Base-by-base conservation (phyloP, 1,140 invertebrate genomes). In the Bicyclus anynana region DNA sequence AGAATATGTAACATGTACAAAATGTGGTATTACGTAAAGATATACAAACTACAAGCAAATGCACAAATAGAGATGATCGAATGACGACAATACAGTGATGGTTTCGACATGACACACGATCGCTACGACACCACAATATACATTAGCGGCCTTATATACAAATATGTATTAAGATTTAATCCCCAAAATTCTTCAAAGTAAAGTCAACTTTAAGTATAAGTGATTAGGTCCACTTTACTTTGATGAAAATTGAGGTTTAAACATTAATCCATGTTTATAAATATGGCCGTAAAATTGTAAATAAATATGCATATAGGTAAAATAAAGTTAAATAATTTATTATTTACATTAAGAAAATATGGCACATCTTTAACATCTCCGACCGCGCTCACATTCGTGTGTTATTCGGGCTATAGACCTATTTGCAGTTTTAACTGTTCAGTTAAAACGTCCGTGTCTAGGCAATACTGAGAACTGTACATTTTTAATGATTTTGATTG, bases 321-420 rank as follows among this genome's bases (percentile, higher is more conserved):
- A 71, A 67, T 78, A 77, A 73, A 73, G 76, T 75, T 74, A 76
- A 80, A 85, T 88, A 85, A 88, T 85, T 86, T 86, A 86, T 85
- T 75, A 86, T 86, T 88, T 88, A 86, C 83, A 86, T 74, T 84
- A 84, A 80, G 77, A 87, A 81, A 85, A 88, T 88, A 88, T 88
- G 85, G 85, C 85, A 88, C 85, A 88, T 84, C 80, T 84, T 74
- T 78, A 77, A 72, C 72, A 75, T 20, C 40, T 20, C 80, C 79
- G 78, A 84, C 76, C 78, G 76, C 76, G 72, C 76, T 72, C 62
- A 44, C 60, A 56, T 57, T 37, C 53, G 53, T 64, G 47, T 63
- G n/a, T n/a, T n/a, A n/a, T n/a, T n/a, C n/a, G n/a, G n/a, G n/a
- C n/a, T n/a, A n/a, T n/a, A n/a, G n/a, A n/a, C n/a, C n/a, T n/a